Base-by-base conservation (phyloP, 2,797 vertebrate genomes). In the Chaetophractus vellerosus region DNA sequence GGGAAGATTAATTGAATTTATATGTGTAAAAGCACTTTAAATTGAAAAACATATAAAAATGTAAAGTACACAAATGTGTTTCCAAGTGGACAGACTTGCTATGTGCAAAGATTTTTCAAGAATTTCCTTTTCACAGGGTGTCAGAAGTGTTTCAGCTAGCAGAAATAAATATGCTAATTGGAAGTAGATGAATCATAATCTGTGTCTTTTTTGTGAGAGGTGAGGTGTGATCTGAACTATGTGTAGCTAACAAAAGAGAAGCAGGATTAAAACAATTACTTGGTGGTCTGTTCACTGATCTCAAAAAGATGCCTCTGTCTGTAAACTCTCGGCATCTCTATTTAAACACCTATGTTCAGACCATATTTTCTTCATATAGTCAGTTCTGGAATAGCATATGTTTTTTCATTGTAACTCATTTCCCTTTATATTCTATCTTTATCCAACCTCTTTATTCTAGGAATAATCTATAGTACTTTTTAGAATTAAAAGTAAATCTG, bases 101-200 rank as follows among this genome's bases (percentile, higher is more conserved):
- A 88, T 86, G 90, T 95, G 93, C 64, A 96, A 93, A 95, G 90
- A 96, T 88, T 97, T 95, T 97, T 96, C 88, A 96, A 95, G 96
- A 97, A 95, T 90, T 82, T 96, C 72, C 92, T 95, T 92, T 97
- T 97, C 92, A 86, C 93, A 95, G 88, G 23, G 90, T 97, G 95
- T 97, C 96, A 96, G 88, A 97, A 97, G 90, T 93, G 85, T 94
- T 94, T 93, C 72, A 95, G 91, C 83, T 87, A 94, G 92, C 93
- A 92, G 95, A 95, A 95, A 92, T 93, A 97, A 97, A 97, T 95
- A 97, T 96, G 94, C 78, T 96, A 97, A 96, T 93, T 96, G 90
- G 92, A 92, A 96, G 52, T 63, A 92, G 93, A 96, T 94, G 93
- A 97, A 93, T 87, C 88, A 94, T 90, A 96, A 83, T 95, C 85